phyloP scores from a whole-genome alignment of 2,797 vertebrate genomes.

The Melopsittacus undulatus region DNA sequence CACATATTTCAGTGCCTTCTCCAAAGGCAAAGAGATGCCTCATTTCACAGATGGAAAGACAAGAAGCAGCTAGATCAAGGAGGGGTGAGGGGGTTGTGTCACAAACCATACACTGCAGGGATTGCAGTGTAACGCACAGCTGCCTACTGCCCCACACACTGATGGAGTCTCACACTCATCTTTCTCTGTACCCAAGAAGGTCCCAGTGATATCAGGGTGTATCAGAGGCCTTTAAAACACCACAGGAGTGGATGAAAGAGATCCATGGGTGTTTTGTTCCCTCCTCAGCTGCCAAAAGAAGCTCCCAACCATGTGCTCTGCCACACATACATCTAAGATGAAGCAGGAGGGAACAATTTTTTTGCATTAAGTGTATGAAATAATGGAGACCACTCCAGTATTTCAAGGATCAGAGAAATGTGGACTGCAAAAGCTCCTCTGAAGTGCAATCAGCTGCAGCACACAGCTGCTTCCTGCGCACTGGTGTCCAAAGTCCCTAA shows the following conservation, averaged over 20 bases:
- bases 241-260: neutral
- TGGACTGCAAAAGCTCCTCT: neutral
- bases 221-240: neutral
- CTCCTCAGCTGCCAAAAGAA: neutral
- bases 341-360: neutral
- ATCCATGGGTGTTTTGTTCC: neutral
- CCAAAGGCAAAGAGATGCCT: neutral
- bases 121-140: neutral
- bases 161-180: neutral
- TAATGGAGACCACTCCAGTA: neutral
- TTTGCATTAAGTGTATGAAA: neutral
- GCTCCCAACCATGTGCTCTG: neutral
- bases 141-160: neutral
- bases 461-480: neutral
- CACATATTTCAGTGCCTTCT: neutral
- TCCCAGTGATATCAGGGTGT: neutral
- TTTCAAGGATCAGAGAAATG: neutral
- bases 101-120: neutral
- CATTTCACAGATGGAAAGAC: neutral
- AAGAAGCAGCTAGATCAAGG: neutral
- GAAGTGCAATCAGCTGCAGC: neutral
- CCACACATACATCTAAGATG: neutral
- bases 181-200: neutral
- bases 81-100: fast-evolving
- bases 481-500: neutral